Conservation (phyloP, 2,888 invertebrate genomes). For the Salpingus planirostris region DNA sequence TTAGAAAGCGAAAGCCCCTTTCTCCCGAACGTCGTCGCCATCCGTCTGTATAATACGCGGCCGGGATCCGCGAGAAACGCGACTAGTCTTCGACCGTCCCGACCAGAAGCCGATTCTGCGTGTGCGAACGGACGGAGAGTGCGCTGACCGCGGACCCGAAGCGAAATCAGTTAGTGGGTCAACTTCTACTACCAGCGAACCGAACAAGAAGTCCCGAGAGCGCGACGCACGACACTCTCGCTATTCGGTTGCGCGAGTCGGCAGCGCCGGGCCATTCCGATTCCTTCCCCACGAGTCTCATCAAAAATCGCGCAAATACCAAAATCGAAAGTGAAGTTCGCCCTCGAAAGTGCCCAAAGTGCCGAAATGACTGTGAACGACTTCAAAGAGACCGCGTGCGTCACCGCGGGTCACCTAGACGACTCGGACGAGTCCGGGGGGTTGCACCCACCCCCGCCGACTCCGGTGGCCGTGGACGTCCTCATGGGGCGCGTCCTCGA, state of each 20-base stretch:
- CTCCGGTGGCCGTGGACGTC: conserved; percentile 43
- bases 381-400: conserved; percentile 46
- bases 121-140: too few species aligned
- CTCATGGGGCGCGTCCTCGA: conserved; percentile 50
- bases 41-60: too few species aligned
- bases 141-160: conserved; percentile 39
- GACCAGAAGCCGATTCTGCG: too few species aligned
- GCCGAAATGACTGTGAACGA: conserved; percentile 52
- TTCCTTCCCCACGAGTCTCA: too few species aligned
- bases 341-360: too few species aligned
- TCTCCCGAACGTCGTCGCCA: conserved; percentile 8
- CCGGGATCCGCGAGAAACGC: too few species aligned
- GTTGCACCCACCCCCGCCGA: conserved; percentile 31
- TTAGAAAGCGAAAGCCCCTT: conserved; percentile 9
- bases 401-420: conserved; percentile 36
- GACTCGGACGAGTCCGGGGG: conserved; percentile 36
- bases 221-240: conserved; percentile 29
- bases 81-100: too few species aligned
- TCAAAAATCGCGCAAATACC: conserved; percentile 2
- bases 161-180: conserved; percentile 44
- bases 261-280: too few species aligned
- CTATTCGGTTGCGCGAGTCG: conserved; percentile 20
- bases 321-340: conserved; percentile 14
- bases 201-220: conserved; percentile 20
- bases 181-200: too few species aligned